Conservation (phyloP, 2,797 vertebrate genomes). For the Sebastes paucispinis region DNA sequence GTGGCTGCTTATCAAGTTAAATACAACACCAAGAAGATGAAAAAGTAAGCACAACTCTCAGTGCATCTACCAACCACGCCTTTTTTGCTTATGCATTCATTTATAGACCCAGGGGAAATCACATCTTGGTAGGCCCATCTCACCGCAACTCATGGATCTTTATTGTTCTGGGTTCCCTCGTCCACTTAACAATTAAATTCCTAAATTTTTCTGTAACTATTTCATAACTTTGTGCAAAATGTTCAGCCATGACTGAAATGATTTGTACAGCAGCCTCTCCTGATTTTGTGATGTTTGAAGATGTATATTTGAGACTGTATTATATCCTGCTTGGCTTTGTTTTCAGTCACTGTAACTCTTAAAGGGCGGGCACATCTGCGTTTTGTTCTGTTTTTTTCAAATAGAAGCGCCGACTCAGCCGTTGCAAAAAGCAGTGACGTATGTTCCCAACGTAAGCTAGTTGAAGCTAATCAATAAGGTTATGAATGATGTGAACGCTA, state of each 20-base stretch:
- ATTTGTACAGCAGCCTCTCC: neutral
- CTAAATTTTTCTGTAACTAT: neutral
- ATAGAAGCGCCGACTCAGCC: too few species aligned
- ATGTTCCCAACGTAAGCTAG: too few species aligned
- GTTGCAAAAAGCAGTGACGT: too few species aligned
- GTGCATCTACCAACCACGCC: neutral
- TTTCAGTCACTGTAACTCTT: too few species aligned
- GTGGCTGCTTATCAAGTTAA: conserved; percentile 97
- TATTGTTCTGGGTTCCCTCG: neutral
- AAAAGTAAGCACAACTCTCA: conserved; percentile 87
- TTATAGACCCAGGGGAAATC: neutral
- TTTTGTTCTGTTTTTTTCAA: too few species aligned
- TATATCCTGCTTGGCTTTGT: too few species aligned
- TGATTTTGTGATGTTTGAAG: neutral
- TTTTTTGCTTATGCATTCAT: neutral
- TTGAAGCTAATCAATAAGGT: too few species aligned
- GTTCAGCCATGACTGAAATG: neutral
- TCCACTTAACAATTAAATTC: neutral
- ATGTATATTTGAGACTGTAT: too few species aligned
- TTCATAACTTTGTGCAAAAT: neutral
- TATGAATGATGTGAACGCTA: too few species aligned
- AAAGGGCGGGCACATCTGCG: too few species aligned
- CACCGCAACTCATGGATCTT: neutral
- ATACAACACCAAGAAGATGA: conserved; percentile 99
- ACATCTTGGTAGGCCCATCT: neutral